These are phyloP conservation scores for Trichacis sp. DNA, from an alignment of 2,888 invertebrate genomes.

Conservation along the genomic window DNA sequence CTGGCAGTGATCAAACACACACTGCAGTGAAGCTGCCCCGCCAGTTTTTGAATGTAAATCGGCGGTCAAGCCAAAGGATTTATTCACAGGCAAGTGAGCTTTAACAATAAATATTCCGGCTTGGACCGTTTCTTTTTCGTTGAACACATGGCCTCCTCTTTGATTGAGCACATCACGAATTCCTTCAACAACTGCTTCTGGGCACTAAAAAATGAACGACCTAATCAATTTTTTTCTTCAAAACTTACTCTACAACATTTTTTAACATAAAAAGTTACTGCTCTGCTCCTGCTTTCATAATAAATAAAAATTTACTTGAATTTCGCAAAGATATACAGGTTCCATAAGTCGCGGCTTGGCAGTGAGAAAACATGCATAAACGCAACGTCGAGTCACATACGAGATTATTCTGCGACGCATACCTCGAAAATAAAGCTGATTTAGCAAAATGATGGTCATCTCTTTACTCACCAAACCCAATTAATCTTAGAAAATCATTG, in stretches of 20 bases:
- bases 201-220: conserved; percentile 83
- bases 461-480: too few relatives aligned
- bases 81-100: conserved; percentile 99
- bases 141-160: conserved; percentile 97
- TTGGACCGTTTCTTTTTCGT: conserved; percentile 93
- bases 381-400: conserved; percentile 93
- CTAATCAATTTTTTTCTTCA: not conserved
- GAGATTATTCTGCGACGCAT: too few relatives aligned
- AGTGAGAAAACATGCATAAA: conserved; percentile 96
- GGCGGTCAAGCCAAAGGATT: conserved; percentile 99
- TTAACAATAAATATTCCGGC: conserved; percentile 99
- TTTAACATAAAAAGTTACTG: too few relatives aligned
- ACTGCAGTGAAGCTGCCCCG: conserved; percentile 99
- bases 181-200: conserved; percentile 95
- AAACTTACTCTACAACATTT: too few relatives aligned
- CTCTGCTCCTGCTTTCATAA: too few relatives aligned
- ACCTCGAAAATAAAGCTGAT: too few relatives aligned
- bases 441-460: too few relatives aligned
- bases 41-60: conserved; percentile 98
- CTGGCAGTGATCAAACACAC: conserved; percentile 99
- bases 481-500: too few relatives aligned
- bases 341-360: conserved; percentile 96
- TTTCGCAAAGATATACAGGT: conserved; percentile 99
- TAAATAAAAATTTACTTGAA: conserved; percentile 81
- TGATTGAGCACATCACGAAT: conserved; percentile 98